Evolutionary conservation across 1,140 invertebrate genomes (phyloP).

Genomic region (Drosophila ambigua): DNA sequence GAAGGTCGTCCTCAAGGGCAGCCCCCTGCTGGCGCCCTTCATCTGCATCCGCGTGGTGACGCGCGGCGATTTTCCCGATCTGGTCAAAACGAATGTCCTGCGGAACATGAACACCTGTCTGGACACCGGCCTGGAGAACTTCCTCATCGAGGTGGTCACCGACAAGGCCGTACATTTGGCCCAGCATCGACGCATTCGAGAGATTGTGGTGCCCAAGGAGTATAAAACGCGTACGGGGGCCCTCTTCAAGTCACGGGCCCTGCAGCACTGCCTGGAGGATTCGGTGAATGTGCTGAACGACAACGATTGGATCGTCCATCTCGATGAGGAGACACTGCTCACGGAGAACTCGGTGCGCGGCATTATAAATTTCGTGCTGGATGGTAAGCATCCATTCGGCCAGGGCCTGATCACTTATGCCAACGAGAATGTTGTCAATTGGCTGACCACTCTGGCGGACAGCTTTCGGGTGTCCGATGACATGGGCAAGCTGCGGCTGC

Average conservation of each 20-base stretch:
- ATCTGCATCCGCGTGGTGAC: conserved; percentile 98
- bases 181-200: conserved; percentile 89
- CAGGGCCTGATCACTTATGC: conserved; percentile 99
- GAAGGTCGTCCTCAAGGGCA: conserved; percentile 94
- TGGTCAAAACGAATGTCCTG: conserved; percentile 94
- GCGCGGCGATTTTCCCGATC: conserved; percentile 95
- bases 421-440: conserved; percentile 98
- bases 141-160: conserved; percentile 98
- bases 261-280: conserved; percentile 98
- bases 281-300: conserved; percentile 94
- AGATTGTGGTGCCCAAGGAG: conserved; percentile 93
- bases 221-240: conserved; percentile 96
- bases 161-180: conserved; percentile 93
- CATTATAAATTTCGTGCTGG: conserved; percentile 97
- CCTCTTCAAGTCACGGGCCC: conserved; percentile 96
- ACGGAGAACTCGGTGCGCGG: conserved; percentile 96
- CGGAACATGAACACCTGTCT: conserved; percentile 95
- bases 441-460: conserved; percentile 98
- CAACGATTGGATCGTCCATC: conserved; percentile 98
- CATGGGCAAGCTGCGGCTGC: conserved; percentile 97
- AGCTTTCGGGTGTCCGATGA: conserved; percentile 98
- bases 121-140: conserved; percentile 96
- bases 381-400: conserved; percentile 98
- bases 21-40: conserved; percentile 95
- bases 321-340: conserved; percentile 98